Evolutionary conservation across 2,888 invertebrate species (phyloP), one percentile per base, ranked within the genome.

Genomic region (Himalopsyche japonica): DNA sequence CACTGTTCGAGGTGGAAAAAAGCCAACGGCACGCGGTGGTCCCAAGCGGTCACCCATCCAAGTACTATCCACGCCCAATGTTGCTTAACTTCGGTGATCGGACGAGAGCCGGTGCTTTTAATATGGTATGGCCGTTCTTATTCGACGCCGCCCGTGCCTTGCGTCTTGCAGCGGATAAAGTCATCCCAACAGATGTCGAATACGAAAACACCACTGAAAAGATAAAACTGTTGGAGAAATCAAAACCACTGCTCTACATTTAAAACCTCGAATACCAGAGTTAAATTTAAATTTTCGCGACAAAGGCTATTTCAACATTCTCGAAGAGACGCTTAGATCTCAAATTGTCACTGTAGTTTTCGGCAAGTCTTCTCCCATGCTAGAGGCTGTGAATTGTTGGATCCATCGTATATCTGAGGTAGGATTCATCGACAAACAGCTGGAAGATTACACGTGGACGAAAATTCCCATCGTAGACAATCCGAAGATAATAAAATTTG

Each of bases 41-140:
- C n/a, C n/a, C n/a, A n/a, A n/a, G 86, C 84, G 86, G 86, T 84
- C 86, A 84, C 86, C 86, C 86, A 86, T 86, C 86, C 86, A 86
- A 84, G 86, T 86, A 86, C 84, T 86, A 79, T 81, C 86, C 86
- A 84, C 86, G 86, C 86, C 86, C 85, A 82, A 86, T 84, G 86
- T 85, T 88, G 88, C 87, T 88, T 88, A 88, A 87, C 87, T 88
- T 88, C 87, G 87, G 88, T 88, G 88, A 88, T 88, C 88, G 87
- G 88, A 88, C 88, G 87, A 87, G 87, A 87, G 87, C 87, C 88
- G 87, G 87, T 87, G 87, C 85, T 20, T 87, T 87, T 86, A 88
- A 86, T 86, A 83, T 87, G 85, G 87, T 88, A 87, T 87, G 87
- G 87, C 18, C 64, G 27, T 64, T 64, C n/a, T n/a, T n/a, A n/a